Evolutionary conservation across 2,797 vertebrate species (phyloP), one percentile per base, ranked within the genome.

Genomic region (Myiotriccus ornatus): DNA sequence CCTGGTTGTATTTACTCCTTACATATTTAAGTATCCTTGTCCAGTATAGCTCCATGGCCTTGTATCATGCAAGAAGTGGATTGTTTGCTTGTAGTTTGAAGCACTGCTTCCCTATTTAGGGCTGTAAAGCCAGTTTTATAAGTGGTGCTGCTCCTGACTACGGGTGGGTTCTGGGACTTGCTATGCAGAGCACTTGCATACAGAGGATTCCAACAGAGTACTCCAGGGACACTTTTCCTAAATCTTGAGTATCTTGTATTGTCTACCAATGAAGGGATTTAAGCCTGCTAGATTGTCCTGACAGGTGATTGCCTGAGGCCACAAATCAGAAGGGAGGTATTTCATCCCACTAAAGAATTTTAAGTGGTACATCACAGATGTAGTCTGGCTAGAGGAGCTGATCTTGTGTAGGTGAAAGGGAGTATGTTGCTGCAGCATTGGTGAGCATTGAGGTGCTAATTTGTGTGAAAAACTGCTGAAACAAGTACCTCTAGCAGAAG

Each of bases 271-370:
- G 44, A 85, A 89, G 63, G 60, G 57, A 77, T 70, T 91, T 85
- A 93, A 94, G 28, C 41, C 52, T 56, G 25, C 53, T 81, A 30
- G 83, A 88, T 70, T 77, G 53, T 55, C 27, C 39, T 86, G 53
- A 87, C 64, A 63, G 73, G 69, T 90, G 71, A 80, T 60, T 94
- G 88, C 85, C 86, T 35, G 85, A 86, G 79, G 88, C 60, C 28
- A 35, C 60, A 80, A 83, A 87, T 81, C 30, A 11, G n/a, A 86
- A 80, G 13, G 30, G 64, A 79, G 47, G 55, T 49, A 17, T 84
- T 90, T 90, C 37, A 64, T 85, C 71, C 87, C 41, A 60, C 55
- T 73, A 4, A 91, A 69, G 90, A 88, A 81, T 95, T 94, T 91
- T 85, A 95, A 94, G 79, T 93, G 52, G 59, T 80, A 15, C 55